These are phyloP conservation scores for Nothoprocta perdicaria DNA, from an alignment of 2,113 vertebrate genomes.

Conservation along the genomic window DNA sequence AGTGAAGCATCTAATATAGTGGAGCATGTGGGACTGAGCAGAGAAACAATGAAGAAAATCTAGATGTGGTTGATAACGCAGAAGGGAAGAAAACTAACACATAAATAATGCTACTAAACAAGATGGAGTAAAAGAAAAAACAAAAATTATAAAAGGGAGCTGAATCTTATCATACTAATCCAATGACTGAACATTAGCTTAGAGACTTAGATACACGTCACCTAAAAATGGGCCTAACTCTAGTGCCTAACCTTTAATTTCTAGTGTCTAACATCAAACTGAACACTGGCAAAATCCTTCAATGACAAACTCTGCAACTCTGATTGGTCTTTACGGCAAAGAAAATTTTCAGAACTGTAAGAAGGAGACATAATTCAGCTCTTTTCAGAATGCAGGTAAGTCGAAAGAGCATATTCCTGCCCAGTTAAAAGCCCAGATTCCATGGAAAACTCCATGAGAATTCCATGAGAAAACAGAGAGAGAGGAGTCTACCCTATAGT, in stretches of 20 bases:
- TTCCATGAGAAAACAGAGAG: background rate
- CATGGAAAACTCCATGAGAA: background rate
- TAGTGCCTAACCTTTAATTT: background rate
- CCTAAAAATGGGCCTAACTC: background rate
- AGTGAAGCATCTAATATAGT: background rate
- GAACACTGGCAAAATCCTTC: background rate
- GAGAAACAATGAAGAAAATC: background rate
- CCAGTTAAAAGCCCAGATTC: background rate
- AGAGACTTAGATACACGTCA: background rate
- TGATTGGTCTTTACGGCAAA: background rate
- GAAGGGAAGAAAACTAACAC: background rate
- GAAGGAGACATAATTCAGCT: background rate
- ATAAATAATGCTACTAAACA: background rate
- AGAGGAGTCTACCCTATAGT: accelerated
- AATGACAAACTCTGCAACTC: background rate
- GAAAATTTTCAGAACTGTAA: background rate
- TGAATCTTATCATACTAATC: background rate
- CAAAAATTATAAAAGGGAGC: background rate
- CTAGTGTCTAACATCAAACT: background rate
- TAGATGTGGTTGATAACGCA: background rate
- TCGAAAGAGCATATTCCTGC: background rate
- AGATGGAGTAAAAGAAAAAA: background rate
- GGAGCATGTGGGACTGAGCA: background rate
- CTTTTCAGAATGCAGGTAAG: background rate
- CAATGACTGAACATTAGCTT: background rate